Percentiles rank a stretch among this genome's conserved stretches.
Evolutionary conservation across 2,888 invertebrate genomes (phyloP).

Genomic region (Pachydiplax longipennis): DNA sequence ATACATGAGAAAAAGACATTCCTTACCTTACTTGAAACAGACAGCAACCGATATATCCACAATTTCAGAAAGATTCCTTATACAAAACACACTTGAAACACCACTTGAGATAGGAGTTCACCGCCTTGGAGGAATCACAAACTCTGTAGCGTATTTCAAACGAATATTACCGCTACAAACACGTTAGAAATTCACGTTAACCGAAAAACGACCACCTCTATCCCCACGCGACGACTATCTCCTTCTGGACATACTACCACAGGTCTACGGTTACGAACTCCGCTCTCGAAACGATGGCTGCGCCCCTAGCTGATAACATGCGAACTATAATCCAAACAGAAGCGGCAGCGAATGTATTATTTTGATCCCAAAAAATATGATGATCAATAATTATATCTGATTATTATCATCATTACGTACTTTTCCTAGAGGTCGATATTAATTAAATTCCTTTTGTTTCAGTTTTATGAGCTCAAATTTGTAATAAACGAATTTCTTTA

Average conservation of each 20-base stretch:
- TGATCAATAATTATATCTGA: too few relatives aligned
- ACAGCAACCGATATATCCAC: background rate
- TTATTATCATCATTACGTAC: too few relatives aligned
- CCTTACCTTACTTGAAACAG: background rate
- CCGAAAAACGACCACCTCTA: background rate
- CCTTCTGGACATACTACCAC: background rate
- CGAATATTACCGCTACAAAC: background rate
- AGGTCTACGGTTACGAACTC: background rate
- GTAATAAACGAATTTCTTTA: too few relatives aligned
- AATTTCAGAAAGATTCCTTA: background rate
- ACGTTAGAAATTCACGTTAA: background rate
- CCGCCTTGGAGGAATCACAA: conserved; percentile 17
- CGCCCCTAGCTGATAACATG: background rate
- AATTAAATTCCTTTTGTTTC: too few relatives aligned
- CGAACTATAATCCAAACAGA: background rate
- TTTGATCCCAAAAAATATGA: too few relatives aligned
- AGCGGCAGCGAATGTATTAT: background rate
- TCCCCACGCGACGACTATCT: background rate
- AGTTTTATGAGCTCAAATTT: too few relatives aligned
- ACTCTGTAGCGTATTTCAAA: background rate
- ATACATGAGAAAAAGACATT: too few relatives aligned
- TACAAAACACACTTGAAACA: background rate
- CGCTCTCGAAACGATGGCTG: background rate
- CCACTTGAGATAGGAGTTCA: conserved; percentile 16
- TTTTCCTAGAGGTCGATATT: too few relatives aligned